A percentile compares a stretch with the other conserved stretches of the same genome.
These are phyloP conservation scores for Aphaenogaster rudis DNA, from an alignment of 1,140 invertebrate species.

Conservation along the genomic window DNA sequence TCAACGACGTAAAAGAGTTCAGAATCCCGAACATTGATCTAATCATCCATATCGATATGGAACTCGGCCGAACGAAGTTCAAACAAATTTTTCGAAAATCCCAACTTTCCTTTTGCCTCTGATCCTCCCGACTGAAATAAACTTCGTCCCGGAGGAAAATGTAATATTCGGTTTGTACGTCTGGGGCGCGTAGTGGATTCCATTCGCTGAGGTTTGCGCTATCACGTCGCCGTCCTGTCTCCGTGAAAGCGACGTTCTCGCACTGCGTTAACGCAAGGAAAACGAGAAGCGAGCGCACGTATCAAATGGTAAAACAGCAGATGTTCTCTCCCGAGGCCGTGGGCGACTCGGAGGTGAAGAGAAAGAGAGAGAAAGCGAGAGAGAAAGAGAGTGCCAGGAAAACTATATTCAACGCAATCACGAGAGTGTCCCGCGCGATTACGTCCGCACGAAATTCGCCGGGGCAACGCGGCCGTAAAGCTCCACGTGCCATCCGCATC, in stretches of 20 bases:
- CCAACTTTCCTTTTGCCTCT: constrained; percentile 18
- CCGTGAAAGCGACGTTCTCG: constrained; percentile 33
- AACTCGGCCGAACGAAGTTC: constrained; percentile 10
- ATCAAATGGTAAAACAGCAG: constrained; percentile 57
- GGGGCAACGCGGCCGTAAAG: constrained; percentile 52
- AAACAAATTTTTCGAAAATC: constrained; percentile 43
- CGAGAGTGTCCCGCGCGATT: constrained; percentile 48
- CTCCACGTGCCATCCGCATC: constrained; percentile 23
- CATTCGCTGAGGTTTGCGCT: constrained; percentile 37
- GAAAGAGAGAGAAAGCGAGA: background rate
- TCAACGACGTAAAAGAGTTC: constrained; percentile 11
- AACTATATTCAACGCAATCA: constrained; percentile 38
- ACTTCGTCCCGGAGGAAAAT: constrained; percentile 48
- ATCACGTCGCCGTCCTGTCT: constrained; percentile 35
- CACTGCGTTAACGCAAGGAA: constrained; percentile 54
- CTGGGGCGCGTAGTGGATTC: constrained; percentile 19
- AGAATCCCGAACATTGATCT: constrained; percentile 30
- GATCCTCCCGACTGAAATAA: constrained; percentile 30
- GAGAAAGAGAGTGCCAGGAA: background rate
- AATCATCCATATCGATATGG: constrained; percentile 25
- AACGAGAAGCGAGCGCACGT: constrained; percentile 47
- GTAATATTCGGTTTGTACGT: constrained; percentile 49
- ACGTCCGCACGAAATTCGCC: constrained; percentile 22
- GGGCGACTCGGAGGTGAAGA: background rate
- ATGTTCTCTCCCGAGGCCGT: constrained; percentile 39